These are phyloP conservation scores for Enteromius trimaculatus DNA, from an alignment of 2,797 vertebrate species.

Conservation along the genomic window DNA sequence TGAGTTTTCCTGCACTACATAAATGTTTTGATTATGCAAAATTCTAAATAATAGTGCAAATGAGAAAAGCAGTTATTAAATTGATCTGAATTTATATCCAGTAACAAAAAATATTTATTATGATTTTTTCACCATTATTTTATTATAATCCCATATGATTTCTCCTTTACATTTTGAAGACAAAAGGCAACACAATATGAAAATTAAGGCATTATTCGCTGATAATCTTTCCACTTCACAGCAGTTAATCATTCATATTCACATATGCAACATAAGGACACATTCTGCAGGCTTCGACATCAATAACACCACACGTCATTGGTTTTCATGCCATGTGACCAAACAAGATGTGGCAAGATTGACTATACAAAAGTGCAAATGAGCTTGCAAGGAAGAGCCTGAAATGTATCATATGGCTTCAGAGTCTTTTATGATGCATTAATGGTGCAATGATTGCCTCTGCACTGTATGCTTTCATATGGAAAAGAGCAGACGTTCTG, in stretches of 20 bases:
- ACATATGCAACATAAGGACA: background rate
- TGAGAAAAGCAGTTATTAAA: background rate
- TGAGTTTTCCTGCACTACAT: background rate
- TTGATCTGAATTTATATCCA: background rate
- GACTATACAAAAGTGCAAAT: background rate
- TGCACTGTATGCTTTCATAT: background rate
- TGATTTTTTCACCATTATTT: background rate
- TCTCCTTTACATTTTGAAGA: background rate
- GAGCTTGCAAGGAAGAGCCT: background rate
- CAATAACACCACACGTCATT: background rate
- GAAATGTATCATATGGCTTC: background rate
- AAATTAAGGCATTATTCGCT: background rate
- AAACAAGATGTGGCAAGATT: background rate
- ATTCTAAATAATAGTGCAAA: background rate
- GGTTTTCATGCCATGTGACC: background rate
- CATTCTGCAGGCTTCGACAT: background rate
- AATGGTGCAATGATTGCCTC: background rate
- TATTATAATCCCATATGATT: background rate
- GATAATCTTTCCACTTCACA: background rate
- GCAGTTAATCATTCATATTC: background rate
- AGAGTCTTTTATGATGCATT: background rate
- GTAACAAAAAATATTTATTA: background rate
- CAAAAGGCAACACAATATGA: background rate
- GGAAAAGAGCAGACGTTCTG: constrained; percentile 8
- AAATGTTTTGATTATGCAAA: background rate